Evolutionary conservation across 1,140 invertebrate species (phyloP).

Genomic region (Oscheius sp.): DNA sequence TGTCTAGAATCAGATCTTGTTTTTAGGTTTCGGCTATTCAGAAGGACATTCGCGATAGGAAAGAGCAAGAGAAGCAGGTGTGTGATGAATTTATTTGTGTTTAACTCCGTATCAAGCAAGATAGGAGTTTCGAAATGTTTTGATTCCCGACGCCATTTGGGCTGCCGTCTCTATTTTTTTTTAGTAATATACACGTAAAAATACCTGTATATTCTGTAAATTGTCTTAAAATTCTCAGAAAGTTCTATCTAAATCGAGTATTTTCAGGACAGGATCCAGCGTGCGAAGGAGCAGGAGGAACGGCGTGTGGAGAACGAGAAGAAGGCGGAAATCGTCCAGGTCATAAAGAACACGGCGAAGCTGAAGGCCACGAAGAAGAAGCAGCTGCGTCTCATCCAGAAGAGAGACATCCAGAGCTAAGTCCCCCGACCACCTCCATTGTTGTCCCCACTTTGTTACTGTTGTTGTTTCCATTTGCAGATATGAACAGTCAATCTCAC

Average conservation of each 20-base stretch:
- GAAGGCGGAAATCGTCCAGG: conserved; percentile 36
- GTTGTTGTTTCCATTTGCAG: too few species aligned
- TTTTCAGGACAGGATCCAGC: conserved; percentile 31
- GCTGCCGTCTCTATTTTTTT: too few species aligned
- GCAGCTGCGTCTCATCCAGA: conserved; percentile 37
- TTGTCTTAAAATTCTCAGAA: background rate
- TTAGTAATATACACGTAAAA: too few species aligned
- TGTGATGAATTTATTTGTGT: background rate
- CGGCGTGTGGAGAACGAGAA: conserved; percentile 34
- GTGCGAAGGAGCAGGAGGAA: conserved; percentile 36
- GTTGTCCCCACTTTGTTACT: too few species aligned
- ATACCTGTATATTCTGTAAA: too few species aligned
- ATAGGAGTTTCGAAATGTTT: too few species aligned
- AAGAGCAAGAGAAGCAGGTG: conserved; percentile 28
- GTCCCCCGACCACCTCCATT: too few species aligned
- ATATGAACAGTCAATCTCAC: too few species aligned
- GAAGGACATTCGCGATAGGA: conserved; percentile 31
- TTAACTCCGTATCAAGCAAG: background rate
- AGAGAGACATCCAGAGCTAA: conserved; percentile 18
- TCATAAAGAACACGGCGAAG: conserved; percentile 36
- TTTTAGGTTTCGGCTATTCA: conserved; percentile 33
- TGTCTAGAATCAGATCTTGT: too few species aligned
- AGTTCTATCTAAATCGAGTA: background rate
- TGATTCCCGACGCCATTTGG: too few species aligned
- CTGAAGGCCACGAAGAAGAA: conserved; percentile 40